Conservation (phyloP, 2,888 invertebrate genomes). For the Eilema griseolum region DNA sequence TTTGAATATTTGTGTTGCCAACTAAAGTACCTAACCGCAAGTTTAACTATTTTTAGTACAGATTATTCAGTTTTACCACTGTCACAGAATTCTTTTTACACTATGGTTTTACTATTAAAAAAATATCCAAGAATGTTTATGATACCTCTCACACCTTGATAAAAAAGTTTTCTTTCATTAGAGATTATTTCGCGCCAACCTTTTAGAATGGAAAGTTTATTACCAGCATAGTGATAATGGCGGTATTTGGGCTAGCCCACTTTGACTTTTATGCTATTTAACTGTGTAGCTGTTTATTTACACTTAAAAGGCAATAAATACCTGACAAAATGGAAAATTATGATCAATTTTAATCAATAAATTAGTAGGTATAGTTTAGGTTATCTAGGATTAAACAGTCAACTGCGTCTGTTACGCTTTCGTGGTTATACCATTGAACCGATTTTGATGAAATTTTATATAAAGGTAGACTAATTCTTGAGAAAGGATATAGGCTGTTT, state of each 20-base stretch:
- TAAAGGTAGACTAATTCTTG: too few relatives aligned
- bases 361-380: neutral
- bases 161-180: constrained; percentile 14
- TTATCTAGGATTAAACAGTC: neutral
- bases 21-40: too few relatives aligned
- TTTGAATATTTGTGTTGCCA: too few relatives aligned
- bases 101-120: neutral
- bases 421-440: too few relatives aligned
- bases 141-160: constrained; percentile 23
- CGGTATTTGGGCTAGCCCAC: constrained; percentile 42
- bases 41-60: neutral
- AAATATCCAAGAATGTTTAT: constrained; percentile 18
- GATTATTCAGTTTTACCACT: neutral
- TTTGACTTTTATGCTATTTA: constrained; percentile 37
- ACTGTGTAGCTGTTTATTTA: constrained; percentile 29
- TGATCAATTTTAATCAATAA: neutral
- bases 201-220: constrained; percentile 44
- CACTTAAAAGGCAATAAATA: constrained; percentile 47
- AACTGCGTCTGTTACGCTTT: too few relatives aligned
- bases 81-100: neutral
- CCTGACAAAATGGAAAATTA: constrained; percentile 22
- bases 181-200: constrained; percentile 34
- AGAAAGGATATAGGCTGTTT: too few relatives aligned
- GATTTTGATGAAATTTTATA: too few relatives aligned
- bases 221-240: constrained; percentile 34